These are phyloP conservation scores for Isichthys henryi DNA, from an alignment of 2,113 vertebrate species.

Conservation along the genomic window DNA sequence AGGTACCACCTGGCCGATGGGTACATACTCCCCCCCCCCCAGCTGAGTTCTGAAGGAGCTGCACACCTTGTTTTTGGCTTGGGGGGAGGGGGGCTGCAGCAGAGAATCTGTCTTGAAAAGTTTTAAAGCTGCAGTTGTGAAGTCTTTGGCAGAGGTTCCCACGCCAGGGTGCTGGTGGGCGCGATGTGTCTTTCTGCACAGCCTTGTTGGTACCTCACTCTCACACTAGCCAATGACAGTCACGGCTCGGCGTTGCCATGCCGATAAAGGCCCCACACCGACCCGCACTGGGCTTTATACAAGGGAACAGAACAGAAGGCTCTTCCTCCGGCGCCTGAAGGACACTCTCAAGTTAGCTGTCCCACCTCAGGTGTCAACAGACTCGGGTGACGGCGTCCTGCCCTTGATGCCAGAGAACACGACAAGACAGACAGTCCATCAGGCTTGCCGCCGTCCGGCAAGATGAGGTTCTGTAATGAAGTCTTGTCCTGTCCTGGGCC, in stretches of 20 bases:
- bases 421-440: background rate
- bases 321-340: background rate
- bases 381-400: background rate
- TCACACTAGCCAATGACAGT: background rate
- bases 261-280: background rate
- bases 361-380: background rate
- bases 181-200: too few species aligned
- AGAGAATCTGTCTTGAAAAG: background rate
- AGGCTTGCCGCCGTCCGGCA: background rate
- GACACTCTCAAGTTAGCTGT: background rate
- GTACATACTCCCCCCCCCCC: background rate
- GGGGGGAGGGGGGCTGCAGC: background rate
- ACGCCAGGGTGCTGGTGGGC: background rate
- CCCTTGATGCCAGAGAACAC: background rate
- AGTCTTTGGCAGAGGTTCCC: background rate
- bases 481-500: background rate
- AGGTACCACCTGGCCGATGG: background rate
- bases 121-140: background rate
- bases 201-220: too few species aligned
- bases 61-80: background rate
- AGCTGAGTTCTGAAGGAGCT: background rate
- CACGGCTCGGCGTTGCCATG: background rate
- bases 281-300: background rate
- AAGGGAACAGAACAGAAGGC: background rate
- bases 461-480: conserved; percentile 6